A percentile compares a stretch with the other conserved stretches of the same genome.
Conservation (phyloP, 2,888 invertebrate species). For the Nomada goodeniana region DNA sequence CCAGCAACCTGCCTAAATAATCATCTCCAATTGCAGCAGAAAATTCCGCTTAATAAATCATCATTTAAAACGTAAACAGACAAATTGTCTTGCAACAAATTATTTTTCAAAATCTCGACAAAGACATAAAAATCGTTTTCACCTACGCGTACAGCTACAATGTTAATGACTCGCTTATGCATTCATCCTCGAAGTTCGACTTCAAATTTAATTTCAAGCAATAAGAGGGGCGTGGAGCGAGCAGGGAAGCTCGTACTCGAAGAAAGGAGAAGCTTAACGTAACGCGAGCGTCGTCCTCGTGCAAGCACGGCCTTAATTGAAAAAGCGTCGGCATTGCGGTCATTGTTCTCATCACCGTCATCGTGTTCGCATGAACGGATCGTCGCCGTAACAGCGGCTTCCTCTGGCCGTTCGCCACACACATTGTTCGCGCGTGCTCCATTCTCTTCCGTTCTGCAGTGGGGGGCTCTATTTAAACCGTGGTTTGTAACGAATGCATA, state of each 20-base stretch:
- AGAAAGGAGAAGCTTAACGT: neutral
- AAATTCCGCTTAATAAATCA: no score
- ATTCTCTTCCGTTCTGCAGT: neutral
- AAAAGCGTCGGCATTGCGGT: slow-evolving; percentile 37
- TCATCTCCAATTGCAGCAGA: no score
- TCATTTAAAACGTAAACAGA: no score
- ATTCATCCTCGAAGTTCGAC: no score
- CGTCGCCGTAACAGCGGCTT: slow-evolving; percentile 31
- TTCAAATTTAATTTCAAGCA: no score
- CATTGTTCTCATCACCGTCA: slow-evolving; percentile 34
- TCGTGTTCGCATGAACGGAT: slow-evolving; percentile 16
- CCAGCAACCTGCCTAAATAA: no score
- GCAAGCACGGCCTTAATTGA: slow-evolving; percentile 36
- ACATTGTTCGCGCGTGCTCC: slow-evolving; percentile 18
- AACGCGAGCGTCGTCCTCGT: slow-evolving; percentile 17
- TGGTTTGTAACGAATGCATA: slow-evolving; percentile 6
- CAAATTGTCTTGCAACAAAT: no score
- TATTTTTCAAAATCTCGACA: no score
- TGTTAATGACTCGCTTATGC: no score
- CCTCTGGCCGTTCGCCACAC: slow-evolving; percentile 18
- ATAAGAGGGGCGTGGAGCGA: neutral
- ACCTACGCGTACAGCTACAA: no score
- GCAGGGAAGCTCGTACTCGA: neutral
- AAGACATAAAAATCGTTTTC: no score
- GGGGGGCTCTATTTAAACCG: slow-evolving; percentile 1